Evolutionary conservation across 2,888 invertebrate genomes (phyloP), one percentile per base, ranked within the genome.

Genomic region (Nomada ferruginata): DNA sequence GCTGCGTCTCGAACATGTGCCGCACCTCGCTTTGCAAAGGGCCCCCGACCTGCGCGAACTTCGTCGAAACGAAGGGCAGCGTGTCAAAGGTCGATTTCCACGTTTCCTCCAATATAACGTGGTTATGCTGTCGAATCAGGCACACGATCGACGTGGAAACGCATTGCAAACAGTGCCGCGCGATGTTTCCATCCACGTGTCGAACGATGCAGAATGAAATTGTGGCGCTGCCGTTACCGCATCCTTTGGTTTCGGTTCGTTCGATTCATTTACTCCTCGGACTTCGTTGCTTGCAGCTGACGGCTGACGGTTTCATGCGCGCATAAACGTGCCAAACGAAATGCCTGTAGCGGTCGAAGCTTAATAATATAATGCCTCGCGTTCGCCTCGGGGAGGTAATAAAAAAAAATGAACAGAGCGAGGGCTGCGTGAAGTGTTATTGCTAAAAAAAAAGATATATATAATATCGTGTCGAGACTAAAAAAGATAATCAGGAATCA

Each of bases 401-500:
- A 7, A 7, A 36, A 36, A 36, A 61, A 23, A 42, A n/a, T 5
- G 52, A 65, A 52, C 65, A n/a, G 11, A 20, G 20, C 10, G 53
- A 18, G 23, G n/a, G 18, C 42, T 15, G 23, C n/a, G 13, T 5
- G 50, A 15, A 15, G 2, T 36, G 36, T 18, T 5, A 11, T 42
- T 5, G 29, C n/a, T 53, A 7, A 20, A 53, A 53, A 20, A 18
- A 7, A 36, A 0, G 20, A 36, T 36, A 36, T 36, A 7, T 36
- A 7, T 36, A 36, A 36, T 7, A 36, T 36, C 36, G 36, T 36
- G 36, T 36, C 36, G 36, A 36, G 36, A 36, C 36, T 36, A 36
- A 36, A 36, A 60, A 36, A 13, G 4, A 68, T 80, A 80, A 82
- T 79, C 82, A 68, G 70, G 82, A 80, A 71, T 75, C 79, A 71